These are phyloP conservation scores for Calliphora vomitoria DNA, from an alignment of 2,888 invertebrate genomes.

Conservation along the genomic window DNA sequence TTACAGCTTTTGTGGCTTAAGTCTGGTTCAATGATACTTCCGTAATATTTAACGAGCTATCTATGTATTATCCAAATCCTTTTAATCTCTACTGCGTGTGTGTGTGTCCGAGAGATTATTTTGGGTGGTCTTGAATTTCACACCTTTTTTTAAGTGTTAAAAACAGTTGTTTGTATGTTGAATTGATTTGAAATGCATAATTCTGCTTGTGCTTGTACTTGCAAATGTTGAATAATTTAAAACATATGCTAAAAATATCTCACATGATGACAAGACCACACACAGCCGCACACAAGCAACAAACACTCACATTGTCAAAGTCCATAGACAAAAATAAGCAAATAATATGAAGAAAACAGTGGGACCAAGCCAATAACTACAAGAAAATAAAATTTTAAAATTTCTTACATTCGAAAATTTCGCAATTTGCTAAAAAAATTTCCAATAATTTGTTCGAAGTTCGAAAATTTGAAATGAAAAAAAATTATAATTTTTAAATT, in stretches of 20 bases:
- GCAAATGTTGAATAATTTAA: slow-evolving; percentile 33
- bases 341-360: background rate
- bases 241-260: slow-evolving; percentile 50
- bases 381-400: too few species aligned
- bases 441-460: too few species aligned
- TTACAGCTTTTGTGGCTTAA: too few species aligned
- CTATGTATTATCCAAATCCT: slow-evolving; percentile 20
- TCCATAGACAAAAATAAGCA: slow-evolving; percentile 15
- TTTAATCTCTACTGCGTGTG: slow-evolving; percentile 2
- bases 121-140: slow-evolving; percentile 70
- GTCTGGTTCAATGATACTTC: too few species aligned
- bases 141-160: slow-evolving; percentile 72
- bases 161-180: slow-evolving; percentile 46
- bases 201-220: background rate
- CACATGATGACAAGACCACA: slow-evolving; percentile 57
- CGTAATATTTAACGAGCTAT: background rate
- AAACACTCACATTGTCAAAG: slow-evolving; percentile 17
- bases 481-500: too few species aligned
- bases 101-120: background rate
- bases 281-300: slow-evolving; percentile 11
- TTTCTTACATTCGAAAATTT: too few species aligned
- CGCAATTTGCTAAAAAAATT: too few species aligned
- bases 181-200: slow-evolving; percentile 69
- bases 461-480: too few species aligned
- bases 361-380: background rate